Evolutionary conservation across 2,113 vertebrate genomes (phyloP).

Genomic region (Gallinago undulata): DNA sequence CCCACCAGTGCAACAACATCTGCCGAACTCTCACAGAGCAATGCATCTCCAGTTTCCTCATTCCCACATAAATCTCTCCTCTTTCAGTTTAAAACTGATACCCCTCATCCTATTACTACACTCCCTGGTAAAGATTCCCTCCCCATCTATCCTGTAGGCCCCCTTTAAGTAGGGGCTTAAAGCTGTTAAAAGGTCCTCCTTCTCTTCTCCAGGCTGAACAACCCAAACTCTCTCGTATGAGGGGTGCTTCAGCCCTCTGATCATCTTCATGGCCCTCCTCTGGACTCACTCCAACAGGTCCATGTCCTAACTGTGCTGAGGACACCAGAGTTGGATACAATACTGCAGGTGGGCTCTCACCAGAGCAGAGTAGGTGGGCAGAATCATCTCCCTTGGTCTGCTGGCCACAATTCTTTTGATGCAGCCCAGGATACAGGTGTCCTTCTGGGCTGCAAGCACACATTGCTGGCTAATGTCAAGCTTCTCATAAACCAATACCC

Average conservation of each 20-base stretch:
- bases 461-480: neutral
- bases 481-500: neutral
- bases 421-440: neutral
- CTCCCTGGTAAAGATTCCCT: neutral
- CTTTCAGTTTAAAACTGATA: neutral
- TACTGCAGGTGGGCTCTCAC: neutral
- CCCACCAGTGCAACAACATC: too few species aligned
- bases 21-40: too few species aligned
- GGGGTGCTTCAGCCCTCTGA: neutral
- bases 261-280: neutral
- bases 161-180: neutral
- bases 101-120: neutral
- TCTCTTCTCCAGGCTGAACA: neutral
- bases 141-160: neutral
- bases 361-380: neutral
- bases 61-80: neutral
- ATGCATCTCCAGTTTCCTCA: too few species aligned
- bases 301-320: neutral
- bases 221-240: neutral
- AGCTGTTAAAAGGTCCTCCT: neutral
- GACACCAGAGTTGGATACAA: neutral
- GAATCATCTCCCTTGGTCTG: neutral
- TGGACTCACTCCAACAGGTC: neutral
- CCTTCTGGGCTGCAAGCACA: neutral
- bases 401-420: neutral